A percentile compares a stretch with the other conserved stretches of the same genome.
phyloP scores from a whole-genome alignment of 2,113 vertebrate genomes.

The Ivindomyrus marchei region DNA sequence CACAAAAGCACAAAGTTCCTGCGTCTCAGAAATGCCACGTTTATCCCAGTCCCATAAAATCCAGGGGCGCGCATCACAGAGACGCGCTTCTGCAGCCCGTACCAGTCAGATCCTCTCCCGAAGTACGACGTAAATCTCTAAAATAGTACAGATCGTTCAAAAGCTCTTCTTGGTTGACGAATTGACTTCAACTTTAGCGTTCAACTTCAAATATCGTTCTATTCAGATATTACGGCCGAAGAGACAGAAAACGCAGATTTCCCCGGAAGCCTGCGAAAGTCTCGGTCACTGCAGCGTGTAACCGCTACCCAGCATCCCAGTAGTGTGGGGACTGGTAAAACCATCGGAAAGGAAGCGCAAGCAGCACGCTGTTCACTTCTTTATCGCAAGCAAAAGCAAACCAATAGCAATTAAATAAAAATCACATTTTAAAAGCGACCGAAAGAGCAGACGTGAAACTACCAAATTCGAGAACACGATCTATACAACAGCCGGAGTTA shows the following conservation, averaged over 20 bases:
- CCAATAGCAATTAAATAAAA: constrained; percentile 11
- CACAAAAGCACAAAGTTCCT: neutral
- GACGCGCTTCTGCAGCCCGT: neutral
- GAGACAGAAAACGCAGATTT: neutral
- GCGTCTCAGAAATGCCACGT: neutral
- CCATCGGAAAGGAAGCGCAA: constrained; percentile 3
- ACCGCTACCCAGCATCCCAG: neutral
- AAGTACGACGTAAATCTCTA: neutral
- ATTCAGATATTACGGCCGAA: neutral
- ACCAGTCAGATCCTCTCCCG: neutral
- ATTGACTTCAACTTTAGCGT: neutral
- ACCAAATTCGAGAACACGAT: neutral
- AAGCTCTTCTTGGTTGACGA: neutral
- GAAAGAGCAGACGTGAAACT: neutral
- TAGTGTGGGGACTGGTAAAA: neutral
- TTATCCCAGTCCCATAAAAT: neutral
- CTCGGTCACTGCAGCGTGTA: neutral
- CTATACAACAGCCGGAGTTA: constrained; percentile 1
- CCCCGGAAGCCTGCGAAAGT: neutral
- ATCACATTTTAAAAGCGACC: neutral
- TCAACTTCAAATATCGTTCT: neutral
- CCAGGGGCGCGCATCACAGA: neutral
- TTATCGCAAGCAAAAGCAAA: constrained; percentile 7
- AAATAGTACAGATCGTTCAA: neutral
- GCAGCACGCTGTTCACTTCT: constrained; percentile 15